These are phyloP conservation scores for Sitta carolinensis DNA, from an alignment of 2,797 vertebrate species.

Conservation along the genomic window DNA sequence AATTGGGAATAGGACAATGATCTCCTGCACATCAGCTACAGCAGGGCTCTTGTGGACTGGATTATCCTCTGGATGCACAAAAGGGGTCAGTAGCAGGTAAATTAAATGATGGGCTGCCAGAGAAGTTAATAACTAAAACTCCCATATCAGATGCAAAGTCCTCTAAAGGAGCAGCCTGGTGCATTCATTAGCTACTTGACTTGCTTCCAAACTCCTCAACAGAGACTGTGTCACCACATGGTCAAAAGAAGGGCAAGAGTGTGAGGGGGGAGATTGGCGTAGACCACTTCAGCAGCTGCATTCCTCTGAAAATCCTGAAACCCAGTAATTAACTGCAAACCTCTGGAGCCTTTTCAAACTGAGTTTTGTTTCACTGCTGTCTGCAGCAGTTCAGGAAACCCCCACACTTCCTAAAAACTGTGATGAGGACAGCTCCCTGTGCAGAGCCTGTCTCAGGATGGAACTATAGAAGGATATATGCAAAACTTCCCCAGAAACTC, in stretches of 20 bases:
- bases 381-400: neutral
- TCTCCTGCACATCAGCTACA: neutral
- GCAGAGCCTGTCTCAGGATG: neutral
- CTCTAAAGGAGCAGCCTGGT: neutral
- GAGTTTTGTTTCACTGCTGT: neutral
- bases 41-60: neutral
- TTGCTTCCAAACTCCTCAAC: constrained; percentile 24
- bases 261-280: neutral
- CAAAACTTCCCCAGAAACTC: neutral
- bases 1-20: constrained; percentile 44
- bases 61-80: constrained; percentile 48
- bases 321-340: neutral
- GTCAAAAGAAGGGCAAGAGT: constrained; percentile 14
- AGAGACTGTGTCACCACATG: neutral
- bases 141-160: constrained; percentile 1
- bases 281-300: neutral
- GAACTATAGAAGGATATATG: neutral
- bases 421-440: neutral
- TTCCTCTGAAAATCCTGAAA: neutral
- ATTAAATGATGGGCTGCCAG: constrained; percentile 54
- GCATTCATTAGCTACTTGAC: constrained; percentile 27
- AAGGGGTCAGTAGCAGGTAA: constrained; percentile 49
- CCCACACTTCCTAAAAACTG: neutral
- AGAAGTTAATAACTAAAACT: constrained; percentile 48
- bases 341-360: neutral